These are phyloP conservation scores for Lasioglossum villosulum DNA, from an alignment of 2,888 invertebrate species.

Conservation along the genomic window DNA sequence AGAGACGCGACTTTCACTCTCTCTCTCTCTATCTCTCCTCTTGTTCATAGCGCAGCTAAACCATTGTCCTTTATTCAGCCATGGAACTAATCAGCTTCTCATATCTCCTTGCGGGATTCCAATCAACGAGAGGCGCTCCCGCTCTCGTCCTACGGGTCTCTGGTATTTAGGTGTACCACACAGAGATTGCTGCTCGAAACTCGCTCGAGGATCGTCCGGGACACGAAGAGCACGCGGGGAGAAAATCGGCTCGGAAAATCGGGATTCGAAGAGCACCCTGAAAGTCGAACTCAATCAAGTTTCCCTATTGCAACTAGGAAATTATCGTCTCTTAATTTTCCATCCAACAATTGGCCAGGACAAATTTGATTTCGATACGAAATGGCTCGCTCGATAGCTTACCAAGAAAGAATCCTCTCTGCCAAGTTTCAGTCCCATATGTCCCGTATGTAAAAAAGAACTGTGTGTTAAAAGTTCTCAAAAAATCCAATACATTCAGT, in stretches of 20 bases:
- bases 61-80: conserved; percentile 63
- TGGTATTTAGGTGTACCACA: conserved; percentile 40
- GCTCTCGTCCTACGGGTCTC: neutral
- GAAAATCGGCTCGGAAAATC: neutral
- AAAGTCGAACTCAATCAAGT: conserved; percentile 36
- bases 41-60: conserved; percentile 34
- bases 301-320: neutral
- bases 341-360: no score
- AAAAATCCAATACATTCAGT: no score
- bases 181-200: conserved; percentile 29
- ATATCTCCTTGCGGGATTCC: conserved; percentile 50
- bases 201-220: neutral
- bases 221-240: neutral
- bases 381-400: no score
- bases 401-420: no score
- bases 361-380: no score
- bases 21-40: neutral
- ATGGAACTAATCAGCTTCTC: conserved; percentile 63
- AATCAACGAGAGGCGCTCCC: conserved; percentile 54
- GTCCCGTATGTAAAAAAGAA: no score
- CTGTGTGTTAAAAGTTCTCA: no score
- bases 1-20: neutral
- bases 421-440: no score
- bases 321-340: neutral
- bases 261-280: conserved; percentile 16